Percentiles rank a stretch among this genome's conserved stretches.
These are phyloP conservation scores for Conger conger DNA, from an alignment of 2,113 vertebrate species.

Conservation along the genomic window DNA sequence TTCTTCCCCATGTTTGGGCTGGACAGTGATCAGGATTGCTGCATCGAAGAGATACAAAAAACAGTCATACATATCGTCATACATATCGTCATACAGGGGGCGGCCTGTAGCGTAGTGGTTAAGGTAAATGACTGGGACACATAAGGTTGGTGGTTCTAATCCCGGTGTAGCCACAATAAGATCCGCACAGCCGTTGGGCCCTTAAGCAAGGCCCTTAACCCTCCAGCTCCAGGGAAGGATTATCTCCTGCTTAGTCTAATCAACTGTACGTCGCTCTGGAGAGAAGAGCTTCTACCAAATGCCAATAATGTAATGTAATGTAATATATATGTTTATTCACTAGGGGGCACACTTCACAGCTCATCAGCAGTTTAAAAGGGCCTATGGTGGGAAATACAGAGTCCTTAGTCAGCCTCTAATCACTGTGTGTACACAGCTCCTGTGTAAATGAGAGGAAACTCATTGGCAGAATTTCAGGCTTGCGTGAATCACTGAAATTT, in stretches of 20 bases:
- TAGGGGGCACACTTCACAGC: constrained; percentile 10
- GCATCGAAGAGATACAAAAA: not conserved
- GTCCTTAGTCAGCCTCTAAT: not conserved
- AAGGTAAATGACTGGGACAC: too few relatives aligned
- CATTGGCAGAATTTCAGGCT: not conserved
- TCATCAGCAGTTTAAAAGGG: not conserved
- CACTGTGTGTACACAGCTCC: not conserved
- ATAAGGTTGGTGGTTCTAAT: too few relatives aligned
- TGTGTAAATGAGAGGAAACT: not conserved
- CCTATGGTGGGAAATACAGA: not conserved
- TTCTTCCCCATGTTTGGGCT: constrained; percentile 94
- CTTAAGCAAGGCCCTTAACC: too few relatives aligned
- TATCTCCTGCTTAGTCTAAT: too few relatives aligned
- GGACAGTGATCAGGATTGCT: constrained; percentile 36
- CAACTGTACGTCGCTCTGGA: too few relatives aligned
- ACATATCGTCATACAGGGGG: too few relatives aligned
- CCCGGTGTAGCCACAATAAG: too few relatives aligned
- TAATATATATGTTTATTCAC: not conserved
- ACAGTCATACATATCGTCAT: too few relatives aligned
- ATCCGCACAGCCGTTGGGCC: too few relatives aligned
- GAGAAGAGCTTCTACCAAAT: too few relatives aligned
- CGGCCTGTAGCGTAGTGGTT: too few relatives aligned
- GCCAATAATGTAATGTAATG: not conserved
- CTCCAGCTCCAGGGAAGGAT: too few relatives aligned
- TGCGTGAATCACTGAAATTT: not conserved